Conservation (phyloP, 2,797 vertebrate species). For the Pristis pectinata region DNA sequence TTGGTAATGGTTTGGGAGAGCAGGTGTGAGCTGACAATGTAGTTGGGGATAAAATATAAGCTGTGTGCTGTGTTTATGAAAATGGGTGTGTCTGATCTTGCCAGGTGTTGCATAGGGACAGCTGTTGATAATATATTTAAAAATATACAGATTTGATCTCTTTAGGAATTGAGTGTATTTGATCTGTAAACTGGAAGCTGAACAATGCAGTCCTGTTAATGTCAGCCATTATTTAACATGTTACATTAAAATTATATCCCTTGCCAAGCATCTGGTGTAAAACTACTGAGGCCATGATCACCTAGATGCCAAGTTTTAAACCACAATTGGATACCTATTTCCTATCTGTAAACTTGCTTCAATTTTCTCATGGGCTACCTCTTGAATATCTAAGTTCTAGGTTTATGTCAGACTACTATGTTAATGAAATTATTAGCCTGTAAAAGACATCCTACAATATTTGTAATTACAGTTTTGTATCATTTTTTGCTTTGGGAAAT, state of each 20-base stretch:
- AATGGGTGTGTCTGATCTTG: conserved; percentile 55
- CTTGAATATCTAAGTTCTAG: background rate
- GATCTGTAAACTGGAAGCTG: conserved; percentile 43
- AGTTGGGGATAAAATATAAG: conserved; percentile 52
- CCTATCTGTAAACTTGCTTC: conserved; percentile 5
- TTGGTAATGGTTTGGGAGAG: conserved; percentile 33
- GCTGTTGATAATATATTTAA: conserved; percentile 46
- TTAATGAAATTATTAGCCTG: background rate
- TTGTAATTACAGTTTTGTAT: background rate
- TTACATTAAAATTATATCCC: background rate
- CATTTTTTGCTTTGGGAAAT: background rate
- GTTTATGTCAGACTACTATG: background rate
- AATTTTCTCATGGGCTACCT: conserved; percentile 2
- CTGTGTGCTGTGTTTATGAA: conserved; percentile 64
- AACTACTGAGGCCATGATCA: background rate
- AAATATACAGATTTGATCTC: conserved; percentile 53
- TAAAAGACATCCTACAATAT: background rate
- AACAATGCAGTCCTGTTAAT: conserved; percentile 47
- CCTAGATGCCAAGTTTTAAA: background rate
- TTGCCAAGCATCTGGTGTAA: background rate
- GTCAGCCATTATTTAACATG: conserved; percentile 39
- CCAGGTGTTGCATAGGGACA: background rate
- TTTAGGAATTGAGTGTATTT: conserved; percentile 45
- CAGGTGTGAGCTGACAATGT: conserved; percentile 51
- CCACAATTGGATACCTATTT: background rate